Evolutionary conservation across 2,113 vertebrate species (phyloP).

Genomic region (Etia nguti): DNA sequence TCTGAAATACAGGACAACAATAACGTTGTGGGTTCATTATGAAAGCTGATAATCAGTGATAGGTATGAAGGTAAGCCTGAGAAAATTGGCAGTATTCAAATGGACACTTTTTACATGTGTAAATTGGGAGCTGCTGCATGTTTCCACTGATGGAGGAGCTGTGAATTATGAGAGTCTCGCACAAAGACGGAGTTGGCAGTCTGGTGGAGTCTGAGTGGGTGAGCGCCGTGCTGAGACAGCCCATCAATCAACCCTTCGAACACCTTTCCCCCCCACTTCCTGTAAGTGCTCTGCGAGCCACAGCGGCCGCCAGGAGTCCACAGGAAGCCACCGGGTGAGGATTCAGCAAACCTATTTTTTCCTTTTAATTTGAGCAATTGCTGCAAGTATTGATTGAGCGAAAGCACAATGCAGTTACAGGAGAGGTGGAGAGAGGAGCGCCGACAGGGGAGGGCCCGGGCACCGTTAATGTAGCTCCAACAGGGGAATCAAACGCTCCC

Average conservation of each 20-base stretch:
- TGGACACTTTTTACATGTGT: background rate
- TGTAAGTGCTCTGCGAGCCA: constrained; percentile 63
- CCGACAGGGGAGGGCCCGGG: constrained; percentile 67
- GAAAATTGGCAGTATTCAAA: constrained; percentile 1
- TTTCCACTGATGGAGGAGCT: background rate
- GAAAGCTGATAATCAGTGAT: background rate
- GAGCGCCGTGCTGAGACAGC: constrained; percentile 66
- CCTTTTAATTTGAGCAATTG: constrained; percentile 79
- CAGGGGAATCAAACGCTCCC: constrained; percentile 85
- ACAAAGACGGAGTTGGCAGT: constrained; percentile 40
- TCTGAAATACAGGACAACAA: constrained; percentile 22
- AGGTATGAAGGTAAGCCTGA: background rate
- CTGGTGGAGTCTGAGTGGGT: constrained; percentile 36
- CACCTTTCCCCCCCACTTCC: constrained; percentile 54
- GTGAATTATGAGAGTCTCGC: constrained; percentile 1
- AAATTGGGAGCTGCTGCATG: background rate
- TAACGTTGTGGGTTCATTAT: background rate
- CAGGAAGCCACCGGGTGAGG: constrained; percentile 60
- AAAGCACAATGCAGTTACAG: constrained; percentile 84
- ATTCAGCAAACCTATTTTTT: constrained; percentile 66
- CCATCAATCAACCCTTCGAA: constrained; percentile 61
- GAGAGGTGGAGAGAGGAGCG: constrained; percentile 80
- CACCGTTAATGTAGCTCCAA: constrained; percentile 80
- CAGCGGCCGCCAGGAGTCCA: constrained; percentile 44
- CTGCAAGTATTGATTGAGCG: constrained; percentile 82